Evolutionary conservation across 2,113 vertebrate species (phyloP).

Genomic region (Dasypus novemcinctus): DNA sequence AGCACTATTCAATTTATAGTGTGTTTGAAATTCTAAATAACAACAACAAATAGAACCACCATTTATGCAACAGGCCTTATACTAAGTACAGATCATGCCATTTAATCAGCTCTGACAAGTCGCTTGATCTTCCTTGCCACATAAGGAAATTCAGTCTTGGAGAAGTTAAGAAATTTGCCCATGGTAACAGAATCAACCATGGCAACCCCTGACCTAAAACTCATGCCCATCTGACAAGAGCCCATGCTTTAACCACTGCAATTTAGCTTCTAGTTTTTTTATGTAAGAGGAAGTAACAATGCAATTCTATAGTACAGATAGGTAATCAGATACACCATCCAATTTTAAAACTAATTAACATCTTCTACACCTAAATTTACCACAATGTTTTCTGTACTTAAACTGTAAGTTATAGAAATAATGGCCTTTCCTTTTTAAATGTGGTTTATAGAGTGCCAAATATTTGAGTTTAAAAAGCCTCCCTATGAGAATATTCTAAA

Average conservation of each 20-base stretch:
- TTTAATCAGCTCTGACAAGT: background rate
- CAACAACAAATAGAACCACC: background rate
- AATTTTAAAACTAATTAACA: background rate
- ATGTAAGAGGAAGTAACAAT: background rate
- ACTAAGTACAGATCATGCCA: background rate
- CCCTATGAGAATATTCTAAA: background rate
- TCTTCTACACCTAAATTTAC: background rate
- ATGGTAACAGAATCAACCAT: background rate
- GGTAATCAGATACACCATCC: background rate
- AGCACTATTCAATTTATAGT: background rate
- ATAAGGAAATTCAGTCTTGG: background rate
- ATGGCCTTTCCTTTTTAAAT: constrained; percentile 4
- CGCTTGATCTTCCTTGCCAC: background rate
- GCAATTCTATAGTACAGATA: background rate
- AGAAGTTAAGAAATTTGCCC: background rate
- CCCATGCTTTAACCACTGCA: background rate
- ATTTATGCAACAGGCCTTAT: background rate
- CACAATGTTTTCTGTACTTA: background rate
- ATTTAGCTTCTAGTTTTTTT: background rate
- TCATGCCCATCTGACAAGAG: background rate
- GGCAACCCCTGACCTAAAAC: background rate
- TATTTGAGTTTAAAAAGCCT: background rate
- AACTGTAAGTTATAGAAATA: background rate
- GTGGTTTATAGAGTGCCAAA: background rate
- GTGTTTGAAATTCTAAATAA: background rate